These are phyloP conservation scores for Ditula angustiorana DNA, from an alignment of 2,888 invertebrate genomes.

Conservation along the genomic window DNA sequence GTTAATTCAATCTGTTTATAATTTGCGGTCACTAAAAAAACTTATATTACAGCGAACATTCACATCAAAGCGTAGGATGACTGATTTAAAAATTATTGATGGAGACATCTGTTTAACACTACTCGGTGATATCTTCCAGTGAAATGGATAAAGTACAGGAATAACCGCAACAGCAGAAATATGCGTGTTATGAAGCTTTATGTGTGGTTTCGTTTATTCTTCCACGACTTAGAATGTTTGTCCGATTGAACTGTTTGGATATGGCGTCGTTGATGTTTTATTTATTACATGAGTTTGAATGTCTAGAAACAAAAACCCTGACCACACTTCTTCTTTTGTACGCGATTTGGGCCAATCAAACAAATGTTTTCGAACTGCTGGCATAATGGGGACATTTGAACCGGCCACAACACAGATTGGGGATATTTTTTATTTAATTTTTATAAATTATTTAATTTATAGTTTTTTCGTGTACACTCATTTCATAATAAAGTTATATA, in stretches of 20 bases:
- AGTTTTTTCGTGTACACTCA: too few species aligned
- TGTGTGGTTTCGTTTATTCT: conserved; percentile 13
- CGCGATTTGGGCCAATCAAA: too few species aligned
- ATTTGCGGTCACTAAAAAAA: conserved; percentile 9
- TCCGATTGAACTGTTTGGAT: conserved; percentile 11
- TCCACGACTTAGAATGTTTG: background rate
- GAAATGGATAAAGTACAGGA: conserved; percentile 31
- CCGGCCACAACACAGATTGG: too few species aligned
- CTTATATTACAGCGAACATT: background rate
- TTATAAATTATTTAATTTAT: too few species aligned
- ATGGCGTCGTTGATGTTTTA: background rate
- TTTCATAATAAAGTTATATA: too few species aligned
- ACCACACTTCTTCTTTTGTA: too few species aligned
- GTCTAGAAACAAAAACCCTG: background rate
- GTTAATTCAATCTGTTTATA: background rate
- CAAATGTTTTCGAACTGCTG: too few species aligned
- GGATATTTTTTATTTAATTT: too few species aligned
- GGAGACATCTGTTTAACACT: conserved; percentile 29
- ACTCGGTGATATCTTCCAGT: conserved; percentile 23
- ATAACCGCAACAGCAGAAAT: conserved; percentile 22
- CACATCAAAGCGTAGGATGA: conserved; percentile 9
- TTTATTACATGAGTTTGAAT: conserved; percentile 5
- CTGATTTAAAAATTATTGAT: conserved; percentile 22
- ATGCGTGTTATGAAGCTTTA: conserved; percentile 2
- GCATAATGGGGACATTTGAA: too few species aligned